Conservation (phyloP, 2,888 invertebrate species). For the Trachelus troglodyta region DNA sequence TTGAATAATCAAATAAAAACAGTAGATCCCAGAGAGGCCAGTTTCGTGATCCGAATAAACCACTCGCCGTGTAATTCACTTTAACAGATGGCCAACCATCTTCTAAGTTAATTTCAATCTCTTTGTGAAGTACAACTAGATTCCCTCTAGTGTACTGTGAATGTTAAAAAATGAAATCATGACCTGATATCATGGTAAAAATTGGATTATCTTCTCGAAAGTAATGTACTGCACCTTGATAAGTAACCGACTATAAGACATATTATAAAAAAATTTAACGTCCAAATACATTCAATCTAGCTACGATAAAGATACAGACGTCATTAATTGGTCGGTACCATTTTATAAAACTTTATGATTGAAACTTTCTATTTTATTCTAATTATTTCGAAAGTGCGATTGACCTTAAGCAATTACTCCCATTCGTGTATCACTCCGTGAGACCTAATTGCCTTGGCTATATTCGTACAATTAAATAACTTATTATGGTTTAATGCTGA, state of each 20-base stretch:
- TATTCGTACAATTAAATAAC: background rate
- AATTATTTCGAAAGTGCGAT: background rate
- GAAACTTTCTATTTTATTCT: background rate
- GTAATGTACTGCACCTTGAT: background rate
- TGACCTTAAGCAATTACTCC: background rate
- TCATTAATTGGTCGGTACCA: background rate
- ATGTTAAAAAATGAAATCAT: background rate
- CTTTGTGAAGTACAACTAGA: background rate
- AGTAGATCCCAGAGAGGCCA: background rate
- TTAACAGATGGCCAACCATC: background rate
- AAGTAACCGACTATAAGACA: background rate
- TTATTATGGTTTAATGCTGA: background rate
- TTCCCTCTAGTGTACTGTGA: background rate
- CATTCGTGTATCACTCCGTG: background rate
- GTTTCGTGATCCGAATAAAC: background rate
- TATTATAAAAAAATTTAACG: background rate
- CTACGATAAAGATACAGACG: background rate
- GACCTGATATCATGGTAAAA: background rate
- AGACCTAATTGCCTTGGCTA: background rate
- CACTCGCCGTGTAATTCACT: background rate
- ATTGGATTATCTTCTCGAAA: background rate
- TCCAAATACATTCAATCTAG: background rate
- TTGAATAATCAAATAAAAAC: background rate
- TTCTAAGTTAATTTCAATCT: background rate
- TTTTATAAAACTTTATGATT: background rate